Conservation (phyloP, 1,140 invertebrate genomes). For the Sogatella furcifera region DNA sequence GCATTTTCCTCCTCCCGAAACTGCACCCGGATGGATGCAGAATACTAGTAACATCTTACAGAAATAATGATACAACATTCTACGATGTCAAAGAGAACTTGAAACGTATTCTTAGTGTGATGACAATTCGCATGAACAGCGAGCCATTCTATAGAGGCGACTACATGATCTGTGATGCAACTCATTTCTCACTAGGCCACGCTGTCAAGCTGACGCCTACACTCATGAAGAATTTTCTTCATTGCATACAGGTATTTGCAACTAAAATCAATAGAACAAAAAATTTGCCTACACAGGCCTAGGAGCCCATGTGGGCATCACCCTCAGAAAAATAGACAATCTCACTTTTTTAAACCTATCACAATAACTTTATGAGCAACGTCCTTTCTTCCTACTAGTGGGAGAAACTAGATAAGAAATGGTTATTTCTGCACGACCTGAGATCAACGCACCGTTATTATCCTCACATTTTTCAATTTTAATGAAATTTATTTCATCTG, state of each 20-base stretch:
- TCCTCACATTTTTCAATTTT: too few species aligned
- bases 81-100: conserved; percentile 49
- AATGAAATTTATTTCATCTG: too few species aligned
- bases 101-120: conserved; percentile 65
- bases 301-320: too few species aligned
- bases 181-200: conserved; percentile 52
- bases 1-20: conserved; percentile 23
- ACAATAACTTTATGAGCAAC: too few species aligned
- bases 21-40: conserved; percentile 60
- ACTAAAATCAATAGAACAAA: background rate
- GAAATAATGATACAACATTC: conserved; percentile 42
- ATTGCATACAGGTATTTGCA: conserved; percentile 50
- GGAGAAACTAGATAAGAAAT: too few species aligned
- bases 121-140: conserved; percentile 56
- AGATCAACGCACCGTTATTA: too few species aligned
- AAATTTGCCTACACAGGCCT: too few species aligned
- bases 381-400: too few species aligned
- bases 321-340: too few species aligned
- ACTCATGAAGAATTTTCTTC: conserved; percentile 62
- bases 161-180: conserved; percentile 61
- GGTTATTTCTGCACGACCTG: too few species aligned
- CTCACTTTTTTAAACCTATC: too few species aligned
- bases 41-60: conserved; percentile 54
- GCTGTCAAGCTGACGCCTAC: conserved; percentile 62
- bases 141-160: conserved; percentile 63